phyloP scores from a whole-genome alignment of 2,797 vertebrate genomes.

The Cygnus olor region DNA sequence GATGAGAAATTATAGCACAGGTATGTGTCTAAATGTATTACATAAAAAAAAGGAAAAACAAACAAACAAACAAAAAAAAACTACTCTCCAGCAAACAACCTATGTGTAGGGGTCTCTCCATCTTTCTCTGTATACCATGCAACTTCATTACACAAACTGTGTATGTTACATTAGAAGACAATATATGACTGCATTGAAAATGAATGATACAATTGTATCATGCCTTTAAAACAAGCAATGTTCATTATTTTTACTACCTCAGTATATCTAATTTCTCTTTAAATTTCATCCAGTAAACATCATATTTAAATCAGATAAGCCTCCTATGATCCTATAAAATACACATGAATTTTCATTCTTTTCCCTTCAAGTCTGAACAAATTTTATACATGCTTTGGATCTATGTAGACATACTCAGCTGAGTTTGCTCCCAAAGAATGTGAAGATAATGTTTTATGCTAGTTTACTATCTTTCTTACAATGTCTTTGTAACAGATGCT shows the following conservation, averaged over 20 bases:
- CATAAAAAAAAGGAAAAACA: background rate
- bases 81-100: background rate
- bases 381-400: background rate
- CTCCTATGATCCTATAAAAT: background rate
- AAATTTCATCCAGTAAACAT: background rate
- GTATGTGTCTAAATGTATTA: background rate
- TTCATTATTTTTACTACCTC: background rate
- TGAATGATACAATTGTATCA: background rate
- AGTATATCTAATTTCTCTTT: background rate
- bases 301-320: background rate
- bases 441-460: background rate
- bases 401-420: background rate
- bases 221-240: background rate
- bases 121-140: background rate
- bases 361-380: background rate
- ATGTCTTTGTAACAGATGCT: background rate
- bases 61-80: background rate
- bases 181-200: background rate
- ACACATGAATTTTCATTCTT: background rate
- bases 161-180: background rate
- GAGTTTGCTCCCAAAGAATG: background rate
- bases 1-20: background rate
- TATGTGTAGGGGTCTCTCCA: background rate
- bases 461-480: background rate
- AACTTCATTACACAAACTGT: background rate